phyloP scores from a whole-genome alignment of 2,888 invertebrate species.

The Eristalinus sepulchralis region DNA sequence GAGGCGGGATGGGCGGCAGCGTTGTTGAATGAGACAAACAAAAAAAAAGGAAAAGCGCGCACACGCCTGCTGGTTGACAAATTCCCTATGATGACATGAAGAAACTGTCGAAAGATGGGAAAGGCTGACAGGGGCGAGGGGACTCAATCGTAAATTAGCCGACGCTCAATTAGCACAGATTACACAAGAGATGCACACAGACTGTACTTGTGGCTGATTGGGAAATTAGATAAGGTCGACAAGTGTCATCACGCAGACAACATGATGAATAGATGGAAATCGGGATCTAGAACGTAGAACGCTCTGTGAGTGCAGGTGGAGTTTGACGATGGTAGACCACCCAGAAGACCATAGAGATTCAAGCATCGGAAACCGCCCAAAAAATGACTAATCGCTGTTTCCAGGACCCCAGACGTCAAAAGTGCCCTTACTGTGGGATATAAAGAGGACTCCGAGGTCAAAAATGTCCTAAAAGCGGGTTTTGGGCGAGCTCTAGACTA shows the following conservation, averaged over 20 bases:
- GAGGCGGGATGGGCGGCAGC: not conserved
- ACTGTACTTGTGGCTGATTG: not conserved
- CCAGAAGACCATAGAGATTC: too few relatives aligned
- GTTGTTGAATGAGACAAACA: not conserved
- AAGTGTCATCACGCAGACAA: not conserved
- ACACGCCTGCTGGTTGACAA: not conserved
- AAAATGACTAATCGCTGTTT: too few relatives aligned
- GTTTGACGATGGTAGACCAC: too few relatives aligned
- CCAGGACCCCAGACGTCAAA: too few relatives aligned
- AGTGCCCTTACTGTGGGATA: too few relatives aligned
- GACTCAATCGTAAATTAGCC: not conserved
- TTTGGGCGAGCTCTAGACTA: too few relatives aligned
- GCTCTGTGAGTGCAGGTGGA: too few relatives aligned
- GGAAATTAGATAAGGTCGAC: not conserved
- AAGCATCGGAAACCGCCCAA: too few relatives aligned
- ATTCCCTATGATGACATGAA: not conserved
- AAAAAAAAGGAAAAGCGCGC: slow-evolving; percentile 22
- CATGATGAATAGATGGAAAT: not conserved
- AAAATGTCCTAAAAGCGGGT: too few relatives aligned
- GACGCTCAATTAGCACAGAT: slow-evolving; percentile 34
- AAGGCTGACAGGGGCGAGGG: not conserved
- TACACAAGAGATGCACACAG: slow-evolving; percentile 15
- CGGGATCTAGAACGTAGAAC: too few relatives aligned
- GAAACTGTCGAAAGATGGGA: not conserved
- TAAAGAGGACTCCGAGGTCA: too few relatives aligned